Evolutionary conservation across 2,888 invertebrate species (phyloP), one percentile per base, ranked within the genome.

Genomic region (Parthenolecanium corni): DNA sequence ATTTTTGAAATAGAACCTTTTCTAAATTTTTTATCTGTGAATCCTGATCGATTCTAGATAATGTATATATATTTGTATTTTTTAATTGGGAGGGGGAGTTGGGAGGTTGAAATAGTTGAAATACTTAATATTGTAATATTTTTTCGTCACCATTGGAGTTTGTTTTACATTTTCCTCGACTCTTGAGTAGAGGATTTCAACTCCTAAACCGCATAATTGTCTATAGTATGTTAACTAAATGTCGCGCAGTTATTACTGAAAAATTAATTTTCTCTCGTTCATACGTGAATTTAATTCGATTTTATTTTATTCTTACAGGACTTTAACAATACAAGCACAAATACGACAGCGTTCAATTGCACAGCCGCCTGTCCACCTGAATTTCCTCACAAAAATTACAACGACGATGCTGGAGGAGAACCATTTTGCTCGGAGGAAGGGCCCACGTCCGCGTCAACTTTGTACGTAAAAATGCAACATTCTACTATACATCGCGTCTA

Each of bases 281-380:
- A 38, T 12, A 12, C 40, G 40, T 12, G 11, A 12, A 38, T 38
- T 38, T 12, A 38, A 49, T 49, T 21, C 23, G 16, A 14, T 20
- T 9, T 49, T 5, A 20, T 49, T 16, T 14, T 11, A 20, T 18
- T 49, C 18, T 49, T 49, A 6, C 44, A 44, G 44, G 18, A 44
- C 4, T 4, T 3, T 18, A 44, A 18, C 44, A 44, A 44, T 44
- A 44, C 18, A 12, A 44, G 3, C 64, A 25, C 61, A n/a, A 81
- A 82, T 67, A 78, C 80, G n/a, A 80, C 83, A 0, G 70, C 76
- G 0, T 95, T 93, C 73, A 89, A 88, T 69, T 96, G 95, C 73
- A 89, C 92, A 0, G 81, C 83, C 2, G 79, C 77, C 1, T 95
- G 95, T 71, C 92, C 95, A 0, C 72, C 79, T 0, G 83, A 87